These are phyloP conservation scores for Microctenopoma steveboyesi DNA, from an alignment of 2,797 vertebrate genomes.

Conservation along the genomic window DNA sequence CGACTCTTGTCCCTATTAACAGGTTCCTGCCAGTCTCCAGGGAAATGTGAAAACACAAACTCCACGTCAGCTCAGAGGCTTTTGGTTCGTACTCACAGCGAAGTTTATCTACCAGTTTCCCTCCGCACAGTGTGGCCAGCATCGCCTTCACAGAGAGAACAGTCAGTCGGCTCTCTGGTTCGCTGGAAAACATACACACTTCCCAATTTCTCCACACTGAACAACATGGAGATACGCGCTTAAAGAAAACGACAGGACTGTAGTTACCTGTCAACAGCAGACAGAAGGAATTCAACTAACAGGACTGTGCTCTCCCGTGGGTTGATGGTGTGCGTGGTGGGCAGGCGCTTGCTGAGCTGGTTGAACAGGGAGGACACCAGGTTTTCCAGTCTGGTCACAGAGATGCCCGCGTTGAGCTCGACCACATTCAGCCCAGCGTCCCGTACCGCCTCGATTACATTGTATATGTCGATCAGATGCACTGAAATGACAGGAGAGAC, in stretches of 20 bases:
- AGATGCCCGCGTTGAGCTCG: constrained; percentile 87
- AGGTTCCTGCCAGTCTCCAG: background rate
- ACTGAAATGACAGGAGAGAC: constrained; percentile 73
- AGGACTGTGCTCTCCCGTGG: constrained; percentile 90
- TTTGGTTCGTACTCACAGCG: constrained; percentile 88
- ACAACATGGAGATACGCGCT: background rate
- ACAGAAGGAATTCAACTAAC: constrained; percentile 91
- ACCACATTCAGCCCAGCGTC: constrained; percentile 92
- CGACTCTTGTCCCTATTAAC: background rate
- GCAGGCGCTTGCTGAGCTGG: constrained; percentile 93
- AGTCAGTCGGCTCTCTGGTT: constrained; percentile 89
- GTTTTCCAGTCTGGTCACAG: constrained; percentile 89
- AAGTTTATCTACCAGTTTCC: constrained; percentile 95
- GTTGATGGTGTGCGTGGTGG: constrained; percentile 91
- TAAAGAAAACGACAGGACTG: background rate
- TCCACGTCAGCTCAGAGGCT: background rate
- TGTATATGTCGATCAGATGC: constrained; percentile 94
- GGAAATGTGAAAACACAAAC: background rate
- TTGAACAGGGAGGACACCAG: constrained; percentile 92
- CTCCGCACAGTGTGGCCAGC: constrained; percentile 93
- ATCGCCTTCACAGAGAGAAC: constrained; percentile 95
- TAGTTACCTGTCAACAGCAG: constrained; percentile 87
- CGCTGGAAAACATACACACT: constrained; percentile 80
- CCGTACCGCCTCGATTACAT: constrained; percentile 94
- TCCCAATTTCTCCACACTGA: background rate